Evolutionary conservation across 2,797 vertebrate species (phyloP).

Genomic region (Gouania willdenowi): DNA sequence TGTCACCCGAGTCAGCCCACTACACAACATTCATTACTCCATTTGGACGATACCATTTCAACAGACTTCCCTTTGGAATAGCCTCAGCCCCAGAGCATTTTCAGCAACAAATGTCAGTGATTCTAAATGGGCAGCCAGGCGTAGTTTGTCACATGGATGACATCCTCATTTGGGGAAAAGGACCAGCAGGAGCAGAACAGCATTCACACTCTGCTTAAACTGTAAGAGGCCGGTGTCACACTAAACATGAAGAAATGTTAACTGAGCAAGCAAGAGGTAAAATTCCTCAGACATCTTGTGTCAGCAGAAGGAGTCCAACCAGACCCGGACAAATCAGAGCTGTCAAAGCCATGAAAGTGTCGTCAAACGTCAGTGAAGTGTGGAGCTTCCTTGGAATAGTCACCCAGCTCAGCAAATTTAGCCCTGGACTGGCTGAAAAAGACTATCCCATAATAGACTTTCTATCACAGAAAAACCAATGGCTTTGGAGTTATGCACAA

Average conservation of each 20-base stretch:
- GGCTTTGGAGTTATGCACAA: too few species aligned
- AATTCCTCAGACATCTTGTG: background rate
- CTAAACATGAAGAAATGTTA: background rate
- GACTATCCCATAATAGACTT: background rate
- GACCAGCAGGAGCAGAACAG: background rate
- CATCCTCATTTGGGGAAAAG: background rate
- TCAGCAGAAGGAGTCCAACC: background rate
- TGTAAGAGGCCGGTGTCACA: background rate
- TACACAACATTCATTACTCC: too few species aligned
- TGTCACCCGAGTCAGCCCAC: background rate
- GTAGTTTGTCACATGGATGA: slow-evolving; percentile 1
- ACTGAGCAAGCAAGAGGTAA: background rate
- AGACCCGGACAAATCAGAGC: background rate
- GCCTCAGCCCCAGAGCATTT: too few species aligned
- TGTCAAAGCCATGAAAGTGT: too few species aligned
- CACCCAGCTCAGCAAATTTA: background rate
- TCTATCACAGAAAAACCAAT: background rate
- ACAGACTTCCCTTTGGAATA: too few species aligned
- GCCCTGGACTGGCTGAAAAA: background rate
- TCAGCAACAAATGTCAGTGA: too few species aligned
- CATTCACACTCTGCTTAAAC: background rate
- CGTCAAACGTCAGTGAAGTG: background rate
- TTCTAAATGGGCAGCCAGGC: background rate
- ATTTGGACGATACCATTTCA: too few species aligned
- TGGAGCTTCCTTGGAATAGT: too few species aligned